These are phyloP conservation scores for Drosophila mimica DNA, from an alignment of 2,888 invertebrate genomes.

Conservation along the genomic window DNA sequence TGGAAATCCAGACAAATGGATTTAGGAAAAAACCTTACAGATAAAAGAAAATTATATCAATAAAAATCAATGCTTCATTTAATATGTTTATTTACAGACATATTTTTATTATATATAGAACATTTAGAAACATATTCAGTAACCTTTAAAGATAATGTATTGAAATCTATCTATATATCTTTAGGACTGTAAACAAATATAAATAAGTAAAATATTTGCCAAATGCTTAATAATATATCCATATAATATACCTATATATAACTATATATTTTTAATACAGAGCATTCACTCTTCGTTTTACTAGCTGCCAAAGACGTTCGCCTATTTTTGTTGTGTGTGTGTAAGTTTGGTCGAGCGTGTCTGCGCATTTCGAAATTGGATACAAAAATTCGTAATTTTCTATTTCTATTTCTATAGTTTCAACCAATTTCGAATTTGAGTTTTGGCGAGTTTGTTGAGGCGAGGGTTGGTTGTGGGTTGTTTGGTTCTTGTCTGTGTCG, in stretches of 20 bases:
- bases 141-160: background rate
- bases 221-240: too few relatives aligned
- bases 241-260: too few relatives aligned
- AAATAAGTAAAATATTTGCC: too few relatives aligned
- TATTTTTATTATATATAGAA: background rate
- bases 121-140: too few relatives aligned
- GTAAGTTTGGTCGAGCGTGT: constrained; percentile 70
- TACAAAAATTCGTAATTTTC: constrained; percentile 60
- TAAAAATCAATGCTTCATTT: background rate
- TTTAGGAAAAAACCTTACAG: background rate
- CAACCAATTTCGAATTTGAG: constrained; percentile 55
- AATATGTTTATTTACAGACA: background rate
- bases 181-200: too few relatives aligned
- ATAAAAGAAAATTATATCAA: background rate
- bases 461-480: constrained; percentile 53
- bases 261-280: constrained; percentile 3
- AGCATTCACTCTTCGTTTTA: constrained; percentile 26
- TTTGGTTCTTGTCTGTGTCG: constrained; percentile 38
- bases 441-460: constrained; percentile 26
- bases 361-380: constrained; percentile 74
- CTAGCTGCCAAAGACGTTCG: background rate
- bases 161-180: too few relatives aligned
- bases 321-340: constrained; percentile 21
- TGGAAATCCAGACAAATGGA: background rate
- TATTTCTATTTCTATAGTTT: constrained; percentile 48